Percentiles rank a stretch among this genome's conserved stretches.
Conservation (phyloP, 2,113 vertebrate genomes). For the Lamprotornis superbus region DNA sequence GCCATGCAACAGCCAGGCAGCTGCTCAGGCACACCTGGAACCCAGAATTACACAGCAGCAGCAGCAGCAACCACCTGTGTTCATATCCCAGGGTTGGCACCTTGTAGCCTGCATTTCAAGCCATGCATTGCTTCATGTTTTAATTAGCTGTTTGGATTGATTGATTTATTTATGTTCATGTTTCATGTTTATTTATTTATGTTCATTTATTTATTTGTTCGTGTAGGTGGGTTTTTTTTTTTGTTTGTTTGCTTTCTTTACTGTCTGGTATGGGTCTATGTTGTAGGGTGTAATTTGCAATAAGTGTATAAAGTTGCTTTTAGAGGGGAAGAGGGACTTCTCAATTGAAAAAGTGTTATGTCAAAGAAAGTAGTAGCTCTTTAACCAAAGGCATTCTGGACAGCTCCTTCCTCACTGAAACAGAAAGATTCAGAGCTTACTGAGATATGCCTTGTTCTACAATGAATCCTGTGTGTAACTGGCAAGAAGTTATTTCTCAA, state of each 20-base stretch:
- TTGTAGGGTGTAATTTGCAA: background rate
- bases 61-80: background rate
- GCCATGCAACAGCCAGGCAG: constrained; percentile 49
- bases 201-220: background rate
- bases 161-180: background rate
- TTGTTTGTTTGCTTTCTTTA: background rate
- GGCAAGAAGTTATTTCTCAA: background rate
- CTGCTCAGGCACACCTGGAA: background rate
- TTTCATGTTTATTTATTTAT: background rate
- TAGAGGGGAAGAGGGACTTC: background rate
- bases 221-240: background rate
- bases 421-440: background rate
- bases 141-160: background rate
- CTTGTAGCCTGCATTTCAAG: background rate
- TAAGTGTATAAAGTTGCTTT: background rate
- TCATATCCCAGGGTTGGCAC: background rate
- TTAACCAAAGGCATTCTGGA: background rate
- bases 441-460: background rate
- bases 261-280: background rate
- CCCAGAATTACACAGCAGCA: background rate
- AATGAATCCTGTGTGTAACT: background rate
- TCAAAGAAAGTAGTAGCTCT: background rate
- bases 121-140: background rate
- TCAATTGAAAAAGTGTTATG: background rate
- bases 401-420: background rate